These are phyloP conservation scores for Neosilurus mollespiculum DNA, from an alignment of 2,797 vertebrate genomes.

Conservation along the genomic window DNA sequence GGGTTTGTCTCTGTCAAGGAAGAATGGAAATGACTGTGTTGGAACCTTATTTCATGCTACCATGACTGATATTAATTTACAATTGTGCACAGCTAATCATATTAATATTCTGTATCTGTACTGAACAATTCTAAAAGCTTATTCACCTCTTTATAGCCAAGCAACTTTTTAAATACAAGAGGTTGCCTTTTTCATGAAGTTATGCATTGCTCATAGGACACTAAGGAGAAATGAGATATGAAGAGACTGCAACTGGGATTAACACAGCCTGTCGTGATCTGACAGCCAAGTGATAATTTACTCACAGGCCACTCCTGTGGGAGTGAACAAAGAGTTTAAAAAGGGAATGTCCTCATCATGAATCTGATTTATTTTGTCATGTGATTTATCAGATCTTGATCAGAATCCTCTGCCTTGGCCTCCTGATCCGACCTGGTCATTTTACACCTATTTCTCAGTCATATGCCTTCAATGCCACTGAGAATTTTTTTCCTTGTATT, in stretches of 20 bases:
- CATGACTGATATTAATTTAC: conserved; percentile 20
- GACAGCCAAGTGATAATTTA: conserved; percentile 74
- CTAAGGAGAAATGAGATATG: conserved; percentile 51
- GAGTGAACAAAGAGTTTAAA: conserved; percentile 59
- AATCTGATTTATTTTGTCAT: conserved; percentile 73
- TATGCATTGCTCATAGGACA: conserved; percentile 26
- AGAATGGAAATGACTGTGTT: conserved; percentile 13
- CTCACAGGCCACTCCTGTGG: conserved; percentile 66
- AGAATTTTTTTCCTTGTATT: conserved; percentile 38
- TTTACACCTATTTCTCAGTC: conserved; percentile 44
- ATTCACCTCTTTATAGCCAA: conserved; percentile 23
- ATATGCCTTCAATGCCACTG: conserved; percentile 37
- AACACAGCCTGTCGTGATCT: conserved; percentile 73
- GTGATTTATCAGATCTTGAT: conserved; percentile 62
- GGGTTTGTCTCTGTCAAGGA: neutral
- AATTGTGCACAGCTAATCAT: conserved; percentile 23
- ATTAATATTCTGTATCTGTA: conserved; percentile 20
- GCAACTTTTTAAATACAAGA: conserved; percentile 23
- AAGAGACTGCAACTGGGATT: conserved; percentile 69
- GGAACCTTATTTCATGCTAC: conserved; percentile 26
- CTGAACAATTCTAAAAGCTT: conserved; percentile 10
- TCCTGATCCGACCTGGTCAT: conserved; percentile 49
- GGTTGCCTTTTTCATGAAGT: conserved; percentile 11
- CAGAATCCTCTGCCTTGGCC: conserved; percentile 63
- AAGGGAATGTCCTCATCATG: conserved; percentile 69